Evolutionary conservation across 2,888 invertebrate species (phyloP).

Genomic region (Yponomeuta evonymella): DNA sequence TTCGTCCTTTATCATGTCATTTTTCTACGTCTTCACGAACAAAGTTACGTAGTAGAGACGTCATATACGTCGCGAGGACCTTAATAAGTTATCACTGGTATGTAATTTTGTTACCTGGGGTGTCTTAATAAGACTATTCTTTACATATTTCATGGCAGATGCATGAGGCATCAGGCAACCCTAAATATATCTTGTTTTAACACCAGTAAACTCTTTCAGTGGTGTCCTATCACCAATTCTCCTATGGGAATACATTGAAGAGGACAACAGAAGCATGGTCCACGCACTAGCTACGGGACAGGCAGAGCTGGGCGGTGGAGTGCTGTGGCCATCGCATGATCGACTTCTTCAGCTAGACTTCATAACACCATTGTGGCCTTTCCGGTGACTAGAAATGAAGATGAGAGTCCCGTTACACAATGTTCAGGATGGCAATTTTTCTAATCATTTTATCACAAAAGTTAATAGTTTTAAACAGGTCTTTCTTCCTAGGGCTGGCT

Average conservation of each 20-base stretch:
- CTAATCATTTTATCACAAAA: no score
- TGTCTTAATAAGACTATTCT: no score
- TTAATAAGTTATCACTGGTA: no score
- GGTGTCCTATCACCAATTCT: slow-evolving; percentile 36
- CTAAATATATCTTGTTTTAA: neutral
- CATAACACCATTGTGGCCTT: slow-evolving; percentile 51
- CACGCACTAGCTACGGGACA: slow-evolving; percentile 35
- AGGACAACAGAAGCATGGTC: slow-evolving; percentile 49
- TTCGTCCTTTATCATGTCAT: no score
- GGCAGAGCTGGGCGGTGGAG: slow-evolving; percentile 46
- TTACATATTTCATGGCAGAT: no score
- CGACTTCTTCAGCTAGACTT: slow-evolving; percentile 44
- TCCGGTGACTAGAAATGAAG: slow-evolving; percentile 32
- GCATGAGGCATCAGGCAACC: neutral
- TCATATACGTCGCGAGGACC: no score
- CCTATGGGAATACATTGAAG: slow-evolving; percentile 37
- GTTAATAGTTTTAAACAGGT: no score
- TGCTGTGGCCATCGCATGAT: slow-evolving; percentile 38
- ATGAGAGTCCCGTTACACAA: neutral
- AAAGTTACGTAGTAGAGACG: no score
- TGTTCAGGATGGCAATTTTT: no score
- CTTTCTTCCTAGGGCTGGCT: slow-evolving; percentile 44
- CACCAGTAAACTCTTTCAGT: slow-evolving; percentile 28
- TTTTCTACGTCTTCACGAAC: no score
- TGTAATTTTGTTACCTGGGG: no score